These are phyloP conservation scores for Phrynocephalus versicolor DNA, from an alignment of 2,113 vertebrate species.

Conservation along the genomic window DNA sequence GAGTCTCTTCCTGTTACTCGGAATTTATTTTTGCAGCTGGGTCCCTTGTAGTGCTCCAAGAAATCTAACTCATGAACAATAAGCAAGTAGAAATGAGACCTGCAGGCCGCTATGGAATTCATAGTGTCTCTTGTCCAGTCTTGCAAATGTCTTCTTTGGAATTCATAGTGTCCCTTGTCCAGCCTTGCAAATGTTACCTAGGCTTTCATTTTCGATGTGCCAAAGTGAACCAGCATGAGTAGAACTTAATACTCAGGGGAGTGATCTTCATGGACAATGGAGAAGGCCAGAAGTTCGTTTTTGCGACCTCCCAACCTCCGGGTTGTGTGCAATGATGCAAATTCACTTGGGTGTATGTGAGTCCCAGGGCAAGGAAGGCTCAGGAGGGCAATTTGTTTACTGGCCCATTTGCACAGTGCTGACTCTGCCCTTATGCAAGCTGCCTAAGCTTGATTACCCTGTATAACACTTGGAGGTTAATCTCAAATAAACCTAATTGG, in stretches of 20 bases:
- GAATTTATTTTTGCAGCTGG: neutral
- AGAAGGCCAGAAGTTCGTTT: neutral
- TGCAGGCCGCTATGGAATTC: neutral
- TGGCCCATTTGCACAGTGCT: conserved; percentile 1
- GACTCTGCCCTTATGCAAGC: neutral
- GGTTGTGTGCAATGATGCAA: neutral
- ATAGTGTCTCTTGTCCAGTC: neutral
- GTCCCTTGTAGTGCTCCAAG: neutral
- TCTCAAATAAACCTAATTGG: conserved; percentile 34
- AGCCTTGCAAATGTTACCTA: neutral
- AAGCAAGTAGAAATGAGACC: neutral
- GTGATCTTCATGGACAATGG: neutral
- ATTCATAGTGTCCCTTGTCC: neutral
- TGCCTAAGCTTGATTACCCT: neutral
- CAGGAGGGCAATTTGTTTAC: neutral
- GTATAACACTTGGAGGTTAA: conserved; percentile 50
- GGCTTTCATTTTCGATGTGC: neutral
- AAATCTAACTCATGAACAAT: neutral
- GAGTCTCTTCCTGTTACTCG: neutral
- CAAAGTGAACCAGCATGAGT: neutral
- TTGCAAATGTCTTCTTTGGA: neutral
- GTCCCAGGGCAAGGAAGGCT: neutral
- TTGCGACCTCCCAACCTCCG: neutral
- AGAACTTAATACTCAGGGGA: neutral
- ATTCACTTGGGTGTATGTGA: neutral